Conservation (phyloP, 2,888 invertebrate genomes). For the Thereva unica region DNA sequence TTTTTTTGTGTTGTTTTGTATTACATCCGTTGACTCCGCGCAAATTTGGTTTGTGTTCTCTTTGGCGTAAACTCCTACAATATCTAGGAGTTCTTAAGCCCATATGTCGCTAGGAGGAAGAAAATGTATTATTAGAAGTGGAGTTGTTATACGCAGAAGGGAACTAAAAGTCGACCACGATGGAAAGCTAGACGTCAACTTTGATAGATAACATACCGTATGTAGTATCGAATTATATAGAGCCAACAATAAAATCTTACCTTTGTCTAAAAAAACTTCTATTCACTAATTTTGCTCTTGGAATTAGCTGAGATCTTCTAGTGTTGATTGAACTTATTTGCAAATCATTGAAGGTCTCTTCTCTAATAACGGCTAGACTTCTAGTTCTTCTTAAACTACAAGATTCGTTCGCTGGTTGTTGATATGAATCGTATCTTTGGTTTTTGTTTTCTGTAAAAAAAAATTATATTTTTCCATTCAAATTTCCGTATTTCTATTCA, state of each 20-base stretch:
- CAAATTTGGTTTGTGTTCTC: no score
- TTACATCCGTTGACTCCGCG: no score
- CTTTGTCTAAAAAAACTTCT: slow-evolving; percentile 75
- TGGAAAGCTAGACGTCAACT: neutral
- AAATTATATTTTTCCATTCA: neutral
- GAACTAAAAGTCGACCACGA: no score
- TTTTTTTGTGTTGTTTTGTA: no score
- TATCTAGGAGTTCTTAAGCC: no score
- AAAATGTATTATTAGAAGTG: no score
- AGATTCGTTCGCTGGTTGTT: slow-evolving; percentile 53
- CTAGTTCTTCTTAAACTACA: slow-evolving; percentile 69
- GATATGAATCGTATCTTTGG: slow-evolving; percentile 8
- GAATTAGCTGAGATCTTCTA: slow-evolving; percentile 76
- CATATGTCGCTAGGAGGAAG: no score
- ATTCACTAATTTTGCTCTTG: slow-evolving; percentile 77
- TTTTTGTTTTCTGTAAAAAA: slow-evolving; percentile 20
- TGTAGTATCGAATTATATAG: neutral
- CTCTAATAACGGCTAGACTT: slow-evolving; percentile 76
- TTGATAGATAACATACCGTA: neutral
- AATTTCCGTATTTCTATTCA: neutral
- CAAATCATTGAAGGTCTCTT: slow-evolving; percentile 74
- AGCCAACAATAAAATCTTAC: slow-evolving; percentile 59
- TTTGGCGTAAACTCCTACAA: no score
- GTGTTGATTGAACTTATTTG: slow-evolving; percentile 68
- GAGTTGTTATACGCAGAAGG: neutral